phyloP scores from a whole-genome alignment of 2,797 vertebrate species.

The Benthosema pterotum region DNA sequence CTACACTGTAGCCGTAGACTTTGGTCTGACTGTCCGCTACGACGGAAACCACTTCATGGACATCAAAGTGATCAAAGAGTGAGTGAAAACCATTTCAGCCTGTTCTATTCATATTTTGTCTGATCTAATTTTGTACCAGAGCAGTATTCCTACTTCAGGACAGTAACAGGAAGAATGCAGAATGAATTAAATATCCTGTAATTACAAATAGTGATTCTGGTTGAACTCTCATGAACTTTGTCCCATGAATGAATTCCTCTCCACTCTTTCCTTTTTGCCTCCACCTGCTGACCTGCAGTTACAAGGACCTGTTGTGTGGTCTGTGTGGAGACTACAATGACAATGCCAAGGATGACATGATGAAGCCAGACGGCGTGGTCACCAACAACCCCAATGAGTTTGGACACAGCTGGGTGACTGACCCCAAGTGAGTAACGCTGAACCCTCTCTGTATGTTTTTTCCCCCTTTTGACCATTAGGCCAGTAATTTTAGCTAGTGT shows the following conservation, averaged over 20 bases:
- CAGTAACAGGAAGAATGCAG: too few relatives aligned
- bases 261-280: background rate
- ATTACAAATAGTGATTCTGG: too few relatives aligned
- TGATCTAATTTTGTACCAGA: background rate
- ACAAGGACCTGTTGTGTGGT: constrained; percentile 72
- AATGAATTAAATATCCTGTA: too few relatives aligned
- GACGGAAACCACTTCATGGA: constrained; percentile 82
- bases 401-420: constrained; percentile 81
- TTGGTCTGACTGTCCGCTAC: constrained; percentile 81
- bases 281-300: constrained; percentile 58
- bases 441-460: too few relatives aligned
- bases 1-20: constrained; percentile 74
- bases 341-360: constrained; percentile 73
- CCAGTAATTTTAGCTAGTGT: too few relatives aligned
- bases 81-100: constrained; percentile 42
- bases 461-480: too few relatives aligned
- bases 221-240: too few relatives aligned
- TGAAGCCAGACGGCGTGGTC: constrained; percentile 70
- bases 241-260: too few relatives aligned
- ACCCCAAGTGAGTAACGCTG: constrained; percentile 55
- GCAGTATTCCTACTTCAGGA: too few relatives aligned
- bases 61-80: constrained; percentile 81
- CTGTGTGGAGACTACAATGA: constrained; percentile 79
- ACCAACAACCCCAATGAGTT: constrained; percentile 68
- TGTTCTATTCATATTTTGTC: background rate